Evolutionary conservation across 2,888 invertebrate genomes (phyloP).

Genomic region (Drosophila eohydei): DNA sequence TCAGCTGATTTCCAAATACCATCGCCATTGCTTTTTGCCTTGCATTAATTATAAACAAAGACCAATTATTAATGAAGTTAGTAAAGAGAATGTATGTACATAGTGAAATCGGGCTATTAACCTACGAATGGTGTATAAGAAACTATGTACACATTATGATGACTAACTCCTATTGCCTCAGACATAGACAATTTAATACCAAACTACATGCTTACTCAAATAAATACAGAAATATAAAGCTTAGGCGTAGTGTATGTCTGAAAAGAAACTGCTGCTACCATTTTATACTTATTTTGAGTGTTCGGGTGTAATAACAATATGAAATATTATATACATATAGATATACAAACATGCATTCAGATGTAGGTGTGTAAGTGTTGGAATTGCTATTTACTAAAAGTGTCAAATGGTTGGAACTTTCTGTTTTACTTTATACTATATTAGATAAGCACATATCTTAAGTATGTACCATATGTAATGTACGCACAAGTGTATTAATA

Average conservation of each 20-base stretch:
- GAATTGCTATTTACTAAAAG: constrained; percentile 9
- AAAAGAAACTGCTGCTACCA: neutral
- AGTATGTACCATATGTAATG: neutral
- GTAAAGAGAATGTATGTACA: constrained; percentile 19
- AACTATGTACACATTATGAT: constrained; percentile 12
- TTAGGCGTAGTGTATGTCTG: neutral
- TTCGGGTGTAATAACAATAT: neutral
- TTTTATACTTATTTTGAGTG: neutral
- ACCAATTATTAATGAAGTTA: constrained; percentile 17
- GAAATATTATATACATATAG: constrained; percentile 1
- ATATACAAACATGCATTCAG: neutral
- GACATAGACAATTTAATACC: neutral
- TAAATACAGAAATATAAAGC: neutral
- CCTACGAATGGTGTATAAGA: constrained; percentile 13
- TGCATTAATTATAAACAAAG: neutral
- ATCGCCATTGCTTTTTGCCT: neutral
- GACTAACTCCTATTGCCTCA: constrained; percentile 17
- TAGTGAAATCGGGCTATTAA: constrained; percentile 20
- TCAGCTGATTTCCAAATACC: neutral
- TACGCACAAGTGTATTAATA: constrained; percentile 3
- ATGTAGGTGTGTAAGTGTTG: neutral
- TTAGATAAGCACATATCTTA: constrained; percentile 10
- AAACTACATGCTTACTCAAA: neutral
- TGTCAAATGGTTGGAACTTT: neutral
- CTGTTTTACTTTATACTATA: neutral